Evolutionary conservation across 2,888 invertebrate genomes (phyloP).

Genomic region (Micropterix aruncella): DNA sequence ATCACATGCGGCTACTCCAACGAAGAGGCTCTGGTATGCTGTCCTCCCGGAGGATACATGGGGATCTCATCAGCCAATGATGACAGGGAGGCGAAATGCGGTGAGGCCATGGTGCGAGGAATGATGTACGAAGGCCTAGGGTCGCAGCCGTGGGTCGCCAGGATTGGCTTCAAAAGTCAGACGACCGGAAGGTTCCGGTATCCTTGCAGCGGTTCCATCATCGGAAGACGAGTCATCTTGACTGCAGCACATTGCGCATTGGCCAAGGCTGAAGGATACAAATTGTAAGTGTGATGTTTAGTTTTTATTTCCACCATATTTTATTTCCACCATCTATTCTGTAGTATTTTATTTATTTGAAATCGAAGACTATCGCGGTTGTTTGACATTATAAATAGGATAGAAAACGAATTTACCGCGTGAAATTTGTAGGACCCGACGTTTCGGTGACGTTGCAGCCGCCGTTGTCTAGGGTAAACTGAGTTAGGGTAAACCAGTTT

Average conservation of each 20-base stretch:
- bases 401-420: too few relatives aligned
- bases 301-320: too few relatives aligned
- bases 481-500: too few relatives aligned
- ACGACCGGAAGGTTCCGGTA: constrained; percentile 54
- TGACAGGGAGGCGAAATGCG: constrained; percentile 38
- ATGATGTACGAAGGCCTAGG: constrained; percentile 52
- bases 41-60: constrained; percentile 37
- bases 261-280: constrained; percentile 61
- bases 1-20: constrained; percentile 45
- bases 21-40: constrained; percentile 43
- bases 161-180: constrained; percentile 62
- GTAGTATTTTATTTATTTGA: too few relatives aligned
- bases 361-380: too few relatives aligned
- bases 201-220: constrained; percentile 64
- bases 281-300: constrained; percentile 67
- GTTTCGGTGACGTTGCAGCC: too few relatives aligned
- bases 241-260: constrained; percentile 71
- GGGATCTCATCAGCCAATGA: constrained; percentile 14
- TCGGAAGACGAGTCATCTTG: constrained; percentile 45
- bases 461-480: too few relatives aligned
- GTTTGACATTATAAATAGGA: too few relatives aligned
- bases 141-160: constrained; percentile 61
- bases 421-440: too few relatives aligned
- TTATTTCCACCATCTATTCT: too few relatives aligned
- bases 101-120: constrained; percentile 50